Conservation (phyloP, 2,888 invertebrate genomes). For the Drosophila buzzatii region DNA sequence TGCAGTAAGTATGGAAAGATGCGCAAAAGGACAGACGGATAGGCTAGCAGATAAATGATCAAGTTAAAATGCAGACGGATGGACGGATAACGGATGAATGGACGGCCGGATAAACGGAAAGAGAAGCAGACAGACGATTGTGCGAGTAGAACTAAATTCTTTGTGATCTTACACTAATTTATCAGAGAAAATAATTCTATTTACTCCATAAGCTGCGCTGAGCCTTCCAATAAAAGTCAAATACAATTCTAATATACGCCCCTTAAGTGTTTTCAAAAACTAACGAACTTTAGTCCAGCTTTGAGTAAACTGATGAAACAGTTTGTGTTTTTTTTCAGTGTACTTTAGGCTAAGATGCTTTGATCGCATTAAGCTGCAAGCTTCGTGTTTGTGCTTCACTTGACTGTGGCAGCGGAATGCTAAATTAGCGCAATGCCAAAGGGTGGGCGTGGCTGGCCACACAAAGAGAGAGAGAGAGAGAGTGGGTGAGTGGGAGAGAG, state of each 20-base stretch:
- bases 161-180: background rate
- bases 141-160: background rate
- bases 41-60: too few relatives aligned
- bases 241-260: background rate
- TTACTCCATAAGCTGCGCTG: background rate
- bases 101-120: background rate
- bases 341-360: constrained; percentile 15
- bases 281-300: background rate
- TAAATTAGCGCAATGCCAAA: constrained; percentile 58
- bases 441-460: constrained; percentile 5
- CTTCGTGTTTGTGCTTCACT: constrained; percentile 58
- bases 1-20: background rate
- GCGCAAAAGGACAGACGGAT: background rate
- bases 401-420: constrained; percentile 64
- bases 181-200: background rate
- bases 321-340: constrained; percentile 24
- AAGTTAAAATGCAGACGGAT: background rate
- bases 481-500: background rate
- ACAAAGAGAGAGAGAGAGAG: background rate
- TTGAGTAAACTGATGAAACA: background rate
- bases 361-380: constrained; percentile 60
- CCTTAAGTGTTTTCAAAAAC: too few relatives aligned
- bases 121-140: background rate
- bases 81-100: background rate
- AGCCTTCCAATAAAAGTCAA: background rate